These are phyloP conservation scores for Scopus umbretta DNA, from an alignment of 2,113 vertebrate species.

Conservation along the genomic window DNA sequence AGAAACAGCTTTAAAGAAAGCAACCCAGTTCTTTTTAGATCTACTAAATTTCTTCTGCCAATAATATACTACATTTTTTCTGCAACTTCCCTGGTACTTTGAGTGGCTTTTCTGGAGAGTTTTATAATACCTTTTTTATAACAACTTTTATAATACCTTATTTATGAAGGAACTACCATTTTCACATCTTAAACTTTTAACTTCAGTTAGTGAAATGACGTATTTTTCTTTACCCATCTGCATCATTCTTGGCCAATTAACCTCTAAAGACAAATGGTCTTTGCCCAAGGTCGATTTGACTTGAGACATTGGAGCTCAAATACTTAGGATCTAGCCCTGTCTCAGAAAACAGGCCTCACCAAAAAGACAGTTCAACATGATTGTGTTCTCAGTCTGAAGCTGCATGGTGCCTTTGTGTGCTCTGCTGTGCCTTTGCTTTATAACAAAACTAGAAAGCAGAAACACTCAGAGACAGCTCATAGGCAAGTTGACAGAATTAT, in stretches of 20 bases:
- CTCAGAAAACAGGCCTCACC: neutral
- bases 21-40: neutral
- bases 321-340: neutral
- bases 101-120: neutral
- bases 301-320: neutral
- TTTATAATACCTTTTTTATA: neutral
- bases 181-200: neutral
- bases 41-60: neutral
- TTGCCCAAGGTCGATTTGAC: neutral
- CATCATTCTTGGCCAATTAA: neutral
- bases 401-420: neutral
- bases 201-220: neutral
- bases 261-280: neutral
- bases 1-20: neutral
- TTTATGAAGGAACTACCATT: neutral
- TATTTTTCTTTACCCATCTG: neutral
- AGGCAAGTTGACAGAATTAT: neutral
- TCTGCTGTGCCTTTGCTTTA: neutral
- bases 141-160: neutral
- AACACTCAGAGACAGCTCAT: neutral
- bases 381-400: neutral
- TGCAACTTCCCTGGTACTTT: neutral
- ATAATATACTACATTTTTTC: neutral
- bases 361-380: neutral
- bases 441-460: neutral